Evolutionary conservation across 2,797 vertebrate genomes (phyloP).

Genomic region (Dendrocincla tyrannina): DNA sequence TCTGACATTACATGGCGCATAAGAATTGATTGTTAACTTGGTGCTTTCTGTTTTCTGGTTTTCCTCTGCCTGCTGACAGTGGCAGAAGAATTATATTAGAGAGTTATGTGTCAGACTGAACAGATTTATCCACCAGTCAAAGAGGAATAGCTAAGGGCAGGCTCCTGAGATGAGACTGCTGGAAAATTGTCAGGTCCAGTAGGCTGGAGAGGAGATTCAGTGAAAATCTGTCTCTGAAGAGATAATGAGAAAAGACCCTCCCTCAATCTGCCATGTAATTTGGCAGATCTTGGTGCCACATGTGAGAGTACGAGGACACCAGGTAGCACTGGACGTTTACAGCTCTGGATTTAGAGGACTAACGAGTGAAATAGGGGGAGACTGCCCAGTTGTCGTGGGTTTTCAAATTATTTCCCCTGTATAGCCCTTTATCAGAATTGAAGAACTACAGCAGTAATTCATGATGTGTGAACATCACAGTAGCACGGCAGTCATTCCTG

Average conservation of each 20-base stretch:
- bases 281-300: not conserved
- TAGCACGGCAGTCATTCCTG: fast-evolving
- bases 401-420: not conserved
- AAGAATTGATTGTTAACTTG: not conserved
- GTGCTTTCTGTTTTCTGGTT: not conserved
- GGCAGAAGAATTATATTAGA: not conserved
- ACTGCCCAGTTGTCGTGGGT: not conserved
- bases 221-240: conserved; percentile 77
- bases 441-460: not conserved
- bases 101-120: not conserved
- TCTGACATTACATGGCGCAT: not conserved
- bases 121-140: not conserved
- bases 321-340: not conserved
- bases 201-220: conserved; percentile 78
- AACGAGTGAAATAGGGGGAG: not conserved
- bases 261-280: not conserved
- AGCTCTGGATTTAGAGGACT: not conserved
- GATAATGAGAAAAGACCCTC: conserved; percentile 16
- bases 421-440: not conserved
- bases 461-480: not conserved
- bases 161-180: not conserved
- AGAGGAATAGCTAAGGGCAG: not conserved
- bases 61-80: not conserved
- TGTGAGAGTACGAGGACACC: not conserved
- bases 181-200: conserved; percentile 72